A percentile compares a stretch with the other conserved stretches of the same genome.
Conservation (phyloP, 1,140 invertebrate genomes). For the Bombus waltoni region DNA sequence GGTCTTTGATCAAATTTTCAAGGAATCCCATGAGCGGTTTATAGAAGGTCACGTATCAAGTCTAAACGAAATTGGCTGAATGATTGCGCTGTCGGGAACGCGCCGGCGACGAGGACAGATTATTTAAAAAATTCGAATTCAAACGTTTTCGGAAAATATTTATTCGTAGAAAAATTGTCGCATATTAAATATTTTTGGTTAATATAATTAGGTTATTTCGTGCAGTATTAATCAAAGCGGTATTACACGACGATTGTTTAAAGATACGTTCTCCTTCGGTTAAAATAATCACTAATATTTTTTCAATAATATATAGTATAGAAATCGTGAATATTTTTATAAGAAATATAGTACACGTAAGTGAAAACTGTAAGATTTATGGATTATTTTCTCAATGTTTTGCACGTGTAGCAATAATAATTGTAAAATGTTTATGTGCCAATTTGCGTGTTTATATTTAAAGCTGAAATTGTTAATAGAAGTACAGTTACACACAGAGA, state of each 20-base stretch:
- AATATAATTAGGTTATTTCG: not conserved
- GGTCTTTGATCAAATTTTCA: not conserved
- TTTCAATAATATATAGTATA: not conserved
- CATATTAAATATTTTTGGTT: not conserved
- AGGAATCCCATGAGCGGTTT: not conserved
- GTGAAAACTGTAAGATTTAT: not conserved
- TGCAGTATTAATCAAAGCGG: not conserved
- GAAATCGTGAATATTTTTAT: not conserved
- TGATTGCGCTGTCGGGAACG: not conserved
- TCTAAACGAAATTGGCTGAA: slow-evolving; percentile 2
- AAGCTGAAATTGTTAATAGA: not conserved
- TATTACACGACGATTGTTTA: not conserved
- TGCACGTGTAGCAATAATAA: not conserved
- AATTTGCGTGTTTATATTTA: not conserved
- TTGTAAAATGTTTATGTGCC: not conserved
- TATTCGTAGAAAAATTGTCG: too few relatives aligned
- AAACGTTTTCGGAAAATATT: not conserved
- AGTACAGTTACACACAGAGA: not conserved
- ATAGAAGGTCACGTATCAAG: not conserved
- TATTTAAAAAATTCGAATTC: not conserved
- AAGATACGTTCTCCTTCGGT: not conserved
- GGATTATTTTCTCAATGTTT: not conserved
- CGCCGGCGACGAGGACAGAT: too few relatives aligned
- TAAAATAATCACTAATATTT: not conserved
- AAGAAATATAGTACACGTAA: not conserved